Evolutionary conservation across 2,797 vertebrate genomes (phyloP), one percentile per base, ranked within the genome.

Genomic region (Falco columbarius): DNA sequence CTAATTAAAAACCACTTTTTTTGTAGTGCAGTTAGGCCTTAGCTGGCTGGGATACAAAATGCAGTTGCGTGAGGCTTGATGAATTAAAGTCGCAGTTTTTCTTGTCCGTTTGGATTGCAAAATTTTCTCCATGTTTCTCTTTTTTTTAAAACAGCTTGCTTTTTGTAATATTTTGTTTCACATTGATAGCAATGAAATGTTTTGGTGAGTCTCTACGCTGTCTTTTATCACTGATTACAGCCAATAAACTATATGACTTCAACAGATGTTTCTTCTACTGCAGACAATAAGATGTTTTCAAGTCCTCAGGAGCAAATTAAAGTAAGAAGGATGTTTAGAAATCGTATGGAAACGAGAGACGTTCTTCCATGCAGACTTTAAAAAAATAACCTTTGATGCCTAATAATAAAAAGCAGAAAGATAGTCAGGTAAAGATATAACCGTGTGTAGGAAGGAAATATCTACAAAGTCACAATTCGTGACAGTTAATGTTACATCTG

Each of bases 181-280:
- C 1, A 0, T 80, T 91, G 77, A 87, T 93, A 82, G 46, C 67
- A 93, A n/a, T 92, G 40, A 79, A 88, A 66, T 94, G 73, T 92
- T 96, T 92, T 91, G 61, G 61, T 94, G 70, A 83, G 81, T 77
- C 29, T 93, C 84, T 66, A 26, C 80, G 92, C 94, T 97, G 97
- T 92, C 93, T 97, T 96, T 93, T 96, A 66, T 96, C 91, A 92
- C 89, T 51, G 81, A 90, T 76, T 73, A 49, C 81, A 97, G 81
- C 75, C 96, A 97, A 81, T 92, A 95, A 97, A 96, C 94, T 88
- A 20, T 90, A 88, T 94, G 93, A 95, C 95, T 97, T 96, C 94
- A 96, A 85, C 96, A 97, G 97, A 97, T 97, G 95, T 97, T 97
- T 97, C 86, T 97, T 86, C 93, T 94, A 19, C 90, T 96, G 85